A percentile compares a stretch with the other conserved stretches of the same genome.
phyloP scores from a whole-genome alignment of 1,140 invertebrate genomes.

The Antheraea pernyi region DNA sequence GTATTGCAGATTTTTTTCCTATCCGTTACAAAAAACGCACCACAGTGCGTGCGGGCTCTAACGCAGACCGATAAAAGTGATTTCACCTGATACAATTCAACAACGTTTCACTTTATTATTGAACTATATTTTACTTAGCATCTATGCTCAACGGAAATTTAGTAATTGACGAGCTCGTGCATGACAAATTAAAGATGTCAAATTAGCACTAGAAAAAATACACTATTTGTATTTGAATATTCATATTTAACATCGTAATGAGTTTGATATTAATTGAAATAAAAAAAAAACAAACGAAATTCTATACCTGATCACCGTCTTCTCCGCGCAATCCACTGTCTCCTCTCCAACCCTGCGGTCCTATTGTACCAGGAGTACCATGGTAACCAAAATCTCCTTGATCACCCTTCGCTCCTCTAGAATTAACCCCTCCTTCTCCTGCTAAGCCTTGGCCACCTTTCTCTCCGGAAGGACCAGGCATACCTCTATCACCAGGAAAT shows the following conservation, averaged over 20 bases:
- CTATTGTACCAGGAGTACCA: slow-evolving; percentile 66
- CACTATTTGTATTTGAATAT: too few relatives aligned
- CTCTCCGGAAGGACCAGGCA: slow-evolving; percentile 78
- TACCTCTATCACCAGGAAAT: slow-evolving; percentile 82
- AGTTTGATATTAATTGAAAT: slow-evolving; percentile 6
- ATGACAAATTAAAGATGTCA: too few relatives aligned
- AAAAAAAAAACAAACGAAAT: slow-evolving; percentile 3
- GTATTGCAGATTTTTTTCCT: too few relatives aligned
- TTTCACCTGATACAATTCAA: too few relatives aligned
- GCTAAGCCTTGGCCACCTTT: slow-evolving; percentile 84
- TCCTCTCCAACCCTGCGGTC: slow-evolving; percentile 61
- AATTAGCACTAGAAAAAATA: too few relatives aligned
- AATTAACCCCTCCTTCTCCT: slow-evolving; percentile 92
- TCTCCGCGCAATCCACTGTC: slow-evolving; percentile 56
- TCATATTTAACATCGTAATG: not conserved
- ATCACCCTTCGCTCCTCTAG: slow-evolving; percentile 87
- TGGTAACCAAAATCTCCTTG: slow-evolving; percentile 81
- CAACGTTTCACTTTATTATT: too few relatives aligned
- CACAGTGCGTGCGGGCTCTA: too few relatives aligned
- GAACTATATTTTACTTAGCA: too few relatives aligned
- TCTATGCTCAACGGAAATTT: too few relatives aligned
- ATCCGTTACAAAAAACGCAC: too few relatives aligned
- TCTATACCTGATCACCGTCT: slow-evolving; percentile 61
- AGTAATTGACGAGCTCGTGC: too few relatives aligned
- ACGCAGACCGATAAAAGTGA: too few relatives aligned